Percentiles rank a stretch among this genome's conserved stretches.
Conservation (phyloP, 2,113 vertebrate genomes). For the Callionymus lyra region DNA sequence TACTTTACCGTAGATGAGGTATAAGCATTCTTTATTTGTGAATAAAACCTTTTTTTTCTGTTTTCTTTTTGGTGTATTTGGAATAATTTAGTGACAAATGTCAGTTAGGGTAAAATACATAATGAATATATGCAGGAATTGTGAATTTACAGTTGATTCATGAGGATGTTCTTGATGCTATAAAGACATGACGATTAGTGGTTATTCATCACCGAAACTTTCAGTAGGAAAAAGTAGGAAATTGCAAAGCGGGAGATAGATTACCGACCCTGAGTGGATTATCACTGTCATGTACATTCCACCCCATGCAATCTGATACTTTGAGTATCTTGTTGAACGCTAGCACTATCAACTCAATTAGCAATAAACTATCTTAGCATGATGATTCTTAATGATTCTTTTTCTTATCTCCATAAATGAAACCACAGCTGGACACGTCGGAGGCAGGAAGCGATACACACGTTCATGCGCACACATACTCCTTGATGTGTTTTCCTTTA, state of each 20-base stretch:
- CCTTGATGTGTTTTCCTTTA: slow-evolving; percentile 58
- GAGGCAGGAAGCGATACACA: slow-evolving; percentile 39
- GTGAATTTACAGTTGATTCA: too few species aligned
- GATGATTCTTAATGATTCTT: too few species aligned
- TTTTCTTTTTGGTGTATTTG: too few species aligned
- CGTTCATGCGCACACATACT: slow-evolving; percentile 14
- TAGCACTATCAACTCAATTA: too few species aligned
- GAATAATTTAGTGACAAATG: too few species aligned
- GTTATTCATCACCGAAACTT: slow-evolving; percentile 45
- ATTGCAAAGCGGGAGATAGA: slow-evolving; percentile 46
- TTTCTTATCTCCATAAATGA: slow-evolving; percentile 31
- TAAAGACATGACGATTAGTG: slow-evolving; percentile 43
- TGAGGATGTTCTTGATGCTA: too few species aligned
- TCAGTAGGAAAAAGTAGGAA: slow-evolving; percentile 48
- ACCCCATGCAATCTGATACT: slow-evolving; percentile 28
- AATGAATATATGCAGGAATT: too few species aligned
- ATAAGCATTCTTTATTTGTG: too few species aligned
- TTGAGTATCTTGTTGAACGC: slow-evolving; percentile 13
- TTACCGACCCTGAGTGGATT: slow-evolving; percentile 62
- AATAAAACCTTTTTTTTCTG: too few species aligned
- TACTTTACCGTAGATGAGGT: too few species aligned
- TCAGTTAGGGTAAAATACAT: too few species aligned
- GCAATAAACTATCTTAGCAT: too few species aligned
- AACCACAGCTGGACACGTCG: slow-evolving; percentile 52
- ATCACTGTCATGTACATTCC: slow-evolving; percentile 57